Base-by-base conservation (phyloP, 2,113 vertebrate species). In the Psophia crepitans region DNA sequence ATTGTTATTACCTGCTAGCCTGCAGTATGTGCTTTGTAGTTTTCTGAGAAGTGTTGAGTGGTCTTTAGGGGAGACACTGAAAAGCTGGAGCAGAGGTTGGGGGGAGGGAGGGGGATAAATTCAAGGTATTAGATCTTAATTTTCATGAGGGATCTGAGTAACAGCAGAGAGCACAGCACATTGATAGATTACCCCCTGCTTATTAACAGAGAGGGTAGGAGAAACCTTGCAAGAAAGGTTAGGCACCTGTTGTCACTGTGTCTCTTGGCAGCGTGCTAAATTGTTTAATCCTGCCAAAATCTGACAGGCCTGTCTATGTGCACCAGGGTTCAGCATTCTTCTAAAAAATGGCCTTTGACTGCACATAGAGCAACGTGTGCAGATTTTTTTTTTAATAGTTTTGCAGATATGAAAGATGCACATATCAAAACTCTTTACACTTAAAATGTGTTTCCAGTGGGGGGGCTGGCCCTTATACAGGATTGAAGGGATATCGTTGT, bases 311-410 rank as follows among this genome's bases (percentile, higher is more conserved):
- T 20, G 2, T 26, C 5, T 33, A 15, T 32, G 24, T 39, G 21
- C 35, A 6, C 2, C 2, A 7, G 22, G 17, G 26, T 27, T 61
- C 14, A 22, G 11, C 12, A 2, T 53, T 75, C 28, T 48, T 57
- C 27, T 41, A 61, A 46, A 71, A 71, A 66, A 30, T 6, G 16
- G 19, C 41, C 20, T 90, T 65, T 65, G 48, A 6, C 28, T 57
- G 15, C 12, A 17, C 4, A 3, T 9, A 32, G 53, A 10, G 19
- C 20, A 64, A 13, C 12, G 14, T 1, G 3, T 22, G 6, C 7
- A 43, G 12, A 3, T 18, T 13, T 32, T 15, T 53, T 30, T 19
- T 51, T 13, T 51, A 51, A 51, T 51, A 56, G 5, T 28, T 39
- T 64, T 74, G 17, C 4, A 51, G 20, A 7, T 35, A 5, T 6